A percentile compares a stretch with the other conserved stretches of the same genome.
Evolutionary conservation across 1,140 invertebrate genomes (phyloP).

Genomic region (Lepidurus couesii): DNA sequence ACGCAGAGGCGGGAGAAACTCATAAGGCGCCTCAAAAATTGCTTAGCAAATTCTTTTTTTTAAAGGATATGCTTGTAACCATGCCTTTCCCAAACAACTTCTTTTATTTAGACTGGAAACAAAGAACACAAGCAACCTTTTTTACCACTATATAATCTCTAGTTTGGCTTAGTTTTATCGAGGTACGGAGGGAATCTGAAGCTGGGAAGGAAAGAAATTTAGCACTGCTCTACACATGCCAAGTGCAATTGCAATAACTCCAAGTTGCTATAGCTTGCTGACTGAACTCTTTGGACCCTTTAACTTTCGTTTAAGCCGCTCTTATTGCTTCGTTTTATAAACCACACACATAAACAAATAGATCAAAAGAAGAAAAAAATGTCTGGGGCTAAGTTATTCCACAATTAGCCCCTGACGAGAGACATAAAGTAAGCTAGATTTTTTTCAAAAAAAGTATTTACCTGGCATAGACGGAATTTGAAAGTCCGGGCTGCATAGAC

Average conservation of each 20-base stretch:
- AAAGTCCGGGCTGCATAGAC: neutral
- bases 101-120: too few relatives aligned
- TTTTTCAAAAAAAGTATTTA: neutral
- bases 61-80: neutral
- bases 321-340: neutral
- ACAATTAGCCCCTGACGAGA: neutral
- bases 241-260: too few relatives aligned
- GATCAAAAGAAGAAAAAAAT: neutral
- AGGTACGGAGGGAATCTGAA: too few relatives aligned
- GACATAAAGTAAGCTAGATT: neutral
- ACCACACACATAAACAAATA: neutral
- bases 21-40: neutral
- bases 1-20: slow-evolving; percentile 20
- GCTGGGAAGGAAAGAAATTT: too few relatives aligned
- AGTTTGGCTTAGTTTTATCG: too few relatives aligned
- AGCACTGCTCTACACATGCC: too few relatives aligned
- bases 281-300: too few relatives aligned
- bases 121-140: too few relatives aligned
- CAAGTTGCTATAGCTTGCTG: too few relatives aligned
- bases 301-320: neutral
- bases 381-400: neutral
- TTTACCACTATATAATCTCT: too few relatives aligned
- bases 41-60: neutral
- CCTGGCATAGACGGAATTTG: neutral
- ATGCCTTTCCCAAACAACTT: neutral